phyloP scores from a whole-genome alignment of 1,140 invertebrate species.

The Pteromalus puparum region DNA sequence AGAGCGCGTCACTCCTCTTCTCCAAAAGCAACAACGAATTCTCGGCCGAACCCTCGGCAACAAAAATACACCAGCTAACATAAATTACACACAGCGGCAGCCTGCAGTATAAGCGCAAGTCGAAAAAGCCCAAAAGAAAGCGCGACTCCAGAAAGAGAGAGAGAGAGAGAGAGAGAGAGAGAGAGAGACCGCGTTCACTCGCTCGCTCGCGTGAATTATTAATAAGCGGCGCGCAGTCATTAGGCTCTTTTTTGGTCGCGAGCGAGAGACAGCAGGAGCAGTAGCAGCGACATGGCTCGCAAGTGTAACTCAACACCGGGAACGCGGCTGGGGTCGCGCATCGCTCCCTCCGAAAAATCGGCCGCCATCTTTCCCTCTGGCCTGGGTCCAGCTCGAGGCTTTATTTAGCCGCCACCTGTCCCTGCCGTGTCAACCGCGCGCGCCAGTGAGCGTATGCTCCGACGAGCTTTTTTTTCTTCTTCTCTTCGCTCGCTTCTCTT shows the following conservation, averaged over 20 bases:
- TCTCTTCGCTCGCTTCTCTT: background rate
- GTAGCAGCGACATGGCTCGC: background rate
- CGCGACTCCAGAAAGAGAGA: constrained; percentile 43
- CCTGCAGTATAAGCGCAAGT: no score
- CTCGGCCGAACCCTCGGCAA: background rate
- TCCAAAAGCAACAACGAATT: background rate
- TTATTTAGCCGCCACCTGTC: constrained; percentile 77
- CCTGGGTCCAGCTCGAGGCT: constrained; percentile 68
- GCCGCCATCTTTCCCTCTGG: constrained; percentile 58
- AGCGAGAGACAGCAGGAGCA: no score
- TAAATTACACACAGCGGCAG: constrained; percentile 3
- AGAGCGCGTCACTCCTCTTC: no score
- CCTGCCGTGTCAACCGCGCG: constrained; percentile 66
- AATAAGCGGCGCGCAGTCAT: constrained; percentile 36
- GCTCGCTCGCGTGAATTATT: constrained; percentile 37
- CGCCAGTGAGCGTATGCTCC: background rate
- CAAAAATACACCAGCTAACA: background rate
- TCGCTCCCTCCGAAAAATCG: background rate
- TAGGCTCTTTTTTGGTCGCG: constrained; percentile 40
- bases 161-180: constrained; percentile 52
- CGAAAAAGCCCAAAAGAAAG: background rate
- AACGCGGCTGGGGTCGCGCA: background rate
- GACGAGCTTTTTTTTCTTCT: background rate
- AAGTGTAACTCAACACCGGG: constrained; percentile 50
- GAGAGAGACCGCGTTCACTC: constrained; percentile 24